These are phyloP conservation scores for Sebastes steindachneri DNA, from an alignment of 2,797 vertebrate genomes.

Conservation along the genomic window DNA sequence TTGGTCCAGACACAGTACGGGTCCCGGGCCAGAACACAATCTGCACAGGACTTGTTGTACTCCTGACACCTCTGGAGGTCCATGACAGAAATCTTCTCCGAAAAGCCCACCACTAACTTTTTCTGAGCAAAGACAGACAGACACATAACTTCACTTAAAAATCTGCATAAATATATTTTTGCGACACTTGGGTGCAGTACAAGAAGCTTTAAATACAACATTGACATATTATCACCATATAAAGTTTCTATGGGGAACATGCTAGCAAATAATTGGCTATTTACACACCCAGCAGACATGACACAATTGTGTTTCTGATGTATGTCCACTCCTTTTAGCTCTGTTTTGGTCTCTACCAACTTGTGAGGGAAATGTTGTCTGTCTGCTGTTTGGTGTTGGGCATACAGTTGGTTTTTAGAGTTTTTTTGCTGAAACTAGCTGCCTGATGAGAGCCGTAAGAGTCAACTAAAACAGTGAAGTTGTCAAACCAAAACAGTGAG, in stretches of 20 bases:
- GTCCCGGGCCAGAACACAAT: slow-evolving; percentile 83
- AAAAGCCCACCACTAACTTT: slow-evolving; percentile 79
- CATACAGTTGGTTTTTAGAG: not conserved
- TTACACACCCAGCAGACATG: not conserved
- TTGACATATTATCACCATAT: not conserved
- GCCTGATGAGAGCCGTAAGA: not conserved
- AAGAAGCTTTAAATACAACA: not conserved
- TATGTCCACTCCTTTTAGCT: not conserved
- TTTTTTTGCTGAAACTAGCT: not conserved
- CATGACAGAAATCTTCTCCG: slow-evolving; percentile 71
- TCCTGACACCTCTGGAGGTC: slow-evolving; percentile 79
- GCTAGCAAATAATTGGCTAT: not conserved
- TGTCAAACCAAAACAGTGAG: not conserved
- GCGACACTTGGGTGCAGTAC: not conserved
- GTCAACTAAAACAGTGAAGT: not conserved
- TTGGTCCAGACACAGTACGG: slow-evolving; percentile 84
- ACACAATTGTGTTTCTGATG: not conserved
- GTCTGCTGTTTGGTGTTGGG: not conserved
- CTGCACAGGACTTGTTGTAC: slow-evolving; percentile 76
- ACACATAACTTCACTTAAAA: not conserved
- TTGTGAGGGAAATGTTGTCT: not conserved
- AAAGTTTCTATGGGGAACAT: not conserved
- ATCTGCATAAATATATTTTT: not conserved
- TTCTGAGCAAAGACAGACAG: slow-evolving; percentile 64
- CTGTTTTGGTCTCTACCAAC: not conserved